Percentiles rank a stretch among this genome's conserved stretches.
Evolutionary conservation across 2,797 vertebrate genomes (phyloP).

Genomic region (Pelochelys cantorii): DNA sequence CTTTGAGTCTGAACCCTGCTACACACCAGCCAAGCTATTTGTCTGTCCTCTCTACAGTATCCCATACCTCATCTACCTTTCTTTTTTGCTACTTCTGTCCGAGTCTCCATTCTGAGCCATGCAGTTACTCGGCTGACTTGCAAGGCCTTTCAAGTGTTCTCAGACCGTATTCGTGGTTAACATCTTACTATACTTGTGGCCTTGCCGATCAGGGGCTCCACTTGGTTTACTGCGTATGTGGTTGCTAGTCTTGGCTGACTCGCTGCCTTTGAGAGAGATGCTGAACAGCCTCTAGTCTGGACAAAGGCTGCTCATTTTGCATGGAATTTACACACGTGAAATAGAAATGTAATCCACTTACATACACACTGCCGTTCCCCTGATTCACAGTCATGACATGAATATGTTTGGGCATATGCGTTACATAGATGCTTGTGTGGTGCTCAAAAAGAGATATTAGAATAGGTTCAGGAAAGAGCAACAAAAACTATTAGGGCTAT

Average conservation of each 20-base stretch:
- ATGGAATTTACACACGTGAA: fast-evolving
- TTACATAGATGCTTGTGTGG: neutral
- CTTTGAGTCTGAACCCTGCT: slow-evolving; percentile 15
- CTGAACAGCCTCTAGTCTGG: neutral
- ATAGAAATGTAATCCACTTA: neutral
- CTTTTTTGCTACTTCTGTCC: neutral
- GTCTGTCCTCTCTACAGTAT: neutral
- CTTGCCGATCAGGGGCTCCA: neutral
- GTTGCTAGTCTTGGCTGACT: neutral
- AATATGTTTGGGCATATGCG: fast-evolving
- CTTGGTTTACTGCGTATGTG: neutral
- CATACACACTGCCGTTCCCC: fast-evolving
- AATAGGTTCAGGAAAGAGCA: no score
- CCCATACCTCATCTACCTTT: neutral
- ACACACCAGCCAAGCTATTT: slow-evolving; percentile 40
- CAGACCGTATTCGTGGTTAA: neutral
- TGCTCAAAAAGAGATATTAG: no score
- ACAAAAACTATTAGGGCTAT: no score
- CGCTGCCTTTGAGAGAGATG: neutral
- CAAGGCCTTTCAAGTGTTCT: neutral
- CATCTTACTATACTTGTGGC: neutral
- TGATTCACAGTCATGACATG: neutral
- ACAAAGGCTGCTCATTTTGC: fast-evolving
- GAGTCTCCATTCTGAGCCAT: neutral
- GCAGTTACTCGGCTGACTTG: neutral